phyloP scores from a whole-genome alignment of 2,797 vertebrate genomes.

The Lemur catta region DNA sequence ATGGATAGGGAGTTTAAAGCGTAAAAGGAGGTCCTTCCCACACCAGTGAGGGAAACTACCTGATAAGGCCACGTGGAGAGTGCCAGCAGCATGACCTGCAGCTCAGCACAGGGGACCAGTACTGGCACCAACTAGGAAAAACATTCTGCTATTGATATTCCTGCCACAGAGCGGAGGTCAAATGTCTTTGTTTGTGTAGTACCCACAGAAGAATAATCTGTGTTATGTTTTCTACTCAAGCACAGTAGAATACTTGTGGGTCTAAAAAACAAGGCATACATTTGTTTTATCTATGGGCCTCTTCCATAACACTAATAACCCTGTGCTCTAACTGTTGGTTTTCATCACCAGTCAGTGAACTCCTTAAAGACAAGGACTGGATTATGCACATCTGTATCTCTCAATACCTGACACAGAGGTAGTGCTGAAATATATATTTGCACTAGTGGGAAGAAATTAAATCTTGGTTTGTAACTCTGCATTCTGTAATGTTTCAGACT shows the following conservation, averaged over 20 bases:
- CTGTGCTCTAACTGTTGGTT: slow-evolving; percentile 1
- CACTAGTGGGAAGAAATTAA: slow-evolving; percentile 42
- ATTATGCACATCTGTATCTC: slow-evolving; percentile 4
- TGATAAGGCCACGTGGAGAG: rapidly evolving
- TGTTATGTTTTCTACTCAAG: slow-evolving; percentile 38
- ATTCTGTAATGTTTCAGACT: neutral
- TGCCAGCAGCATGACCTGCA: neutral
- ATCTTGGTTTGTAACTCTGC: neutral
- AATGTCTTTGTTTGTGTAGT: slow-evolving; percentile 57
- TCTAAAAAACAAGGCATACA: slow-evolving; percentile 58
- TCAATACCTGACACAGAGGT: neutral
- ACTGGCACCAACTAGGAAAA: neutral
- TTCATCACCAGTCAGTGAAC: neutral
- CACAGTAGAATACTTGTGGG: neutral
- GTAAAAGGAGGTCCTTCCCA: neutral
- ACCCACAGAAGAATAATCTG: slow-evolving; percentile 50
- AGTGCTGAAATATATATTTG: neutral
- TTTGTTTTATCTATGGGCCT: slow-evolving; percentile 36
- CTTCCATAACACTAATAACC: neutral
- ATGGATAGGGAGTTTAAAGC: neutral
- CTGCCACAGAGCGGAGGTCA: slow-evolving; percentile 32
- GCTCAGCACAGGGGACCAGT: neutral
- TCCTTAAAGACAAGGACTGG: neutral
- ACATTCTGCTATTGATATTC: slow-evolving; percentile 25
- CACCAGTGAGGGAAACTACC: neutral